phyloP scores from a whole-genome alignment of 2,113 vertebrate genomes.

The Calidris pugnax region DNA sequence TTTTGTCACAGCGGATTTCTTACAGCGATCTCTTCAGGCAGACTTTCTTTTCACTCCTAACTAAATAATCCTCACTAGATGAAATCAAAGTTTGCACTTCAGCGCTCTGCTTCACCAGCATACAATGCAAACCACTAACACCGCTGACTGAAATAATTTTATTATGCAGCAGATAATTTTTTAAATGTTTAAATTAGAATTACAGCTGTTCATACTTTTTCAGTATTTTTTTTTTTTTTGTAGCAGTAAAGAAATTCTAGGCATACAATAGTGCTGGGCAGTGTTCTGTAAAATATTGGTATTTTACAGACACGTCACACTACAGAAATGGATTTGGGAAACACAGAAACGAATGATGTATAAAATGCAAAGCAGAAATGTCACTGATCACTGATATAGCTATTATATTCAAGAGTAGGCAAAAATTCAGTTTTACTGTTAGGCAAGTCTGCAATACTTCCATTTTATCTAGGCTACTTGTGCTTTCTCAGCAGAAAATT shows the following conservation, averaged over 20 bases:
- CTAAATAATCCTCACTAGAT: background rate
- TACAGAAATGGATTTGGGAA: conserved; percentile 20
- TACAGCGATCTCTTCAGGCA: background rate
- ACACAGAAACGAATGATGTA: background rate
- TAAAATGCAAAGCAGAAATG: conserved; percentile 56
- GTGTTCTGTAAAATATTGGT: background rate
- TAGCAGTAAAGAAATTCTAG: background rate
- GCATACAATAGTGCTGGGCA: background rate
- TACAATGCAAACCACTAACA: background rate
- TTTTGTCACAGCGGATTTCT: conserved; percentile 38
- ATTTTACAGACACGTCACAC: background rate
- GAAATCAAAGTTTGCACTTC: background rate
- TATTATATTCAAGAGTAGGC: background rate
- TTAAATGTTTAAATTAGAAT: conserved; percentile 21
- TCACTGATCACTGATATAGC: conserved; percentile 38
- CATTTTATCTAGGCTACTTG: conserved; percentile 3
- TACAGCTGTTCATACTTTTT: background rate
- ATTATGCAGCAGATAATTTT: background rate
- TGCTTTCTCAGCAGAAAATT: conserved; percentile 46
- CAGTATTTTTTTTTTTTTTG: background rate
- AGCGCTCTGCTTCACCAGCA: background rate
- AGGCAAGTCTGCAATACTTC: background rate
- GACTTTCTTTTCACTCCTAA: background rate
- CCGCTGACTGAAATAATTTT: background rate
- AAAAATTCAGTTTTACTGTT: conserved; percentile 20